These are phyloP conservation scores for Dascyllus trimaculatus DNA, from an alignment of 2,113 vertebrate genomes.

Conservation along the genomic window DNA sequence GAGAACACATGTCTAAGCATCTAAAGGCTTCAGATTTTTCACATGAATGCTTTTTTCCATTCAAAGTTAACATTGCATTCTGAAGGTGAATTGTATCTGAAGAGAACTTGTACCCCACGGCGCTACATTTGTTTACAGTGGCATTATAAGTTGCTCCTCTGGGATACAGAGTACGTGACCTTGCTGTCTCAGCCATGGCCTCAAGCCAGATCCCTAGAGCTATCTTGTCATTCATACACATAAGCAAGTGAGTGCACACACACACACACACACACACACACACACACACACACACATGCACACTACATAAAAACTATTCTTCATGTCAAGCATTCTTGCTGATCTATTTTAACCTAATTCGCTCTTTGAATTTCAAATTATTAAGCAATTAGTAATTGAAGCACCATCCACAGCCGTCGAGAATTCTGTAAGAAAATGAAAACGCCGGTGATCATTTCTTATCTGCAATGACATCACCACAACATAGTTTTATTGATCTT, in stretches of 20 bases:
- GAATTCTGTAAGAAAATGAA: background rate
- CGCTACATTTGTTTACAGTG: slow-evolving; percentile 32
- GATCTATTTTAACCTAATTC: too few species aligned
- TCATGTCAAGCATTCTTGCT: too few species aligned
- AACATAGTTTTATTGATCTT: slow-evolving; percentile 27
- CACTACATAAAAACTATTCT: background rate
- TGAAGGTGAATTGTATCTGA: background rate
- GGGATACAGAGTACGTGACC: slow-evolving; percentile 42
- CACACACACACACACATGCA: too few species aligned
- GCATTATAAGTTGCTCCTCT: slow-evolving; percentile 32
- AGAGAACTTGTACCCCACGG: background rate
- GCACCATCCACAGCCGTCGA: background rate
- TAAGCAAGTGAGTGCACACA: background rate
- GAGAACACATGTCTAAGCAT: background rate
- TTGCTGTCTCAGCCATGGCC: slow-evolving; percentile 62
- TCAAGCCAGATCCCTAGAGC: slow-evolving; percentile 46
- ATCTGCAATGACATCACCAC: background rate
- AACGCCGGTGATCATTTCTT: background rate
- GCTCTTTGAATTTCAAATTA: background rate
- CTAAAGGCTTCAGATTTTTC: background rate
- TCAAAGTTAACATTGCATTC: background rate
- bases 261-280: too few species aligned
- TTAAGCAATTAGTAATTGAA: background rate
- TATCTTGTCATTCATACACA: slow-evolving; percentile 23
- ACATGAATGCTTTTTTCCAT: background rate